Conservation (phyloP, 2,888 invertebrate species). For the Drosophila merina region DNA sequence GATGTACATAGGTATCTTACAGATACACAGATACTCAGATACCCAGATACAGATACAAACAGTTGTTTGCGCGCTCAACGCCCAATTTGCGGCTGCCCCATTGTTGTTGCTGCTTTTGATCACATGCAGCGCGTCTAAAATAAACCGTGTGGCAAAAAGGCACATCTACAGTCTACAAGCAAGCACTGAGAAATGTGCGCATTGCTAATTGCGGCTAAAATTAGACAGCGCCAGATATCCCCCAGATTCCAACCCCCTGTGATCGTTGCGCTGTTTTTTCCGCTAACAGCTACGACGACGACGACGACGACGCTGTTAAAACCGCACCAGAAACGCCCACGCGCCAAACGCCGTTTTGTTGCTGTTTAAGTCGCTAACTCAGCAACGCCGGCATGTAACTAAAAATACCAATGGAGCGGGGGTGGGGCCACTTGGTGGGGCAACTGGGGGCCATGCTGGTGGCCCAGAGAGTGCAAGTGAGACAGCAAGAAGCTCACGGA, state of each 20-base stretch:
- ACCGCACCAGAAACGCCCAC: conserved; percentile 64
- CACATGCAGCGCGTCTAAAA: conserved; percentile 74
- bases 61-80: conserved; percentile 44
- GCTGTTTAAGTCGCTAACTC: conserved; percentile 23
- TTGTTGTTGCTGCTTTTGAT: conserved; percentile 45
- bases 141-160: conserved; percentile 73
- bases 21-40: conserved; percentile 23
- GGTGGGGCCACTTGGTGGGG: conserved; percentile 5
- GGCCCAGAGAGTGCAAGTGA: conserved; percentile 9
- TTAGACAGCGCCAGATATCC: conserved; percentile 57
- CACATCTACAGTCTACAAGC: conserved; percentile 39
- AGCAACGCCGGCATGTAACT: conserved; percentile 58
- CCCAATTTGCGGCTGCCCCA: conserved; percentile 50
- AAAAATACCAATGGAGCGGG: conserved; percentile 58
- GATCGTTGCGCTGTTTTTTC: conserved; percentile 11
- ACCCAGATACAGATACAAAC: conserved; percentile 16
- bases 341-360: conserved; percentile 61
- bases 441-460: conserved; percentile 8
- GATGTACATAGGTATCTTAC: conserved; percentile 54
- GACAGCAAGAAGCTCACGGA: conserved; percentile 23
- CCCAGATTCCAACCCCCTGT: conserved; percentile 10
- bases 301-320: conserved; percentile 24
- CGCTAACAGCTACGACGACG: conserved; percentile 25
- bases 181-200: conserved; percentile 69
- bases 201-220: conserved; percentile 76